Base-by-base conservation (phyloP, 2,113 vertebrate species). In the Trematocara zebra region DNA sequence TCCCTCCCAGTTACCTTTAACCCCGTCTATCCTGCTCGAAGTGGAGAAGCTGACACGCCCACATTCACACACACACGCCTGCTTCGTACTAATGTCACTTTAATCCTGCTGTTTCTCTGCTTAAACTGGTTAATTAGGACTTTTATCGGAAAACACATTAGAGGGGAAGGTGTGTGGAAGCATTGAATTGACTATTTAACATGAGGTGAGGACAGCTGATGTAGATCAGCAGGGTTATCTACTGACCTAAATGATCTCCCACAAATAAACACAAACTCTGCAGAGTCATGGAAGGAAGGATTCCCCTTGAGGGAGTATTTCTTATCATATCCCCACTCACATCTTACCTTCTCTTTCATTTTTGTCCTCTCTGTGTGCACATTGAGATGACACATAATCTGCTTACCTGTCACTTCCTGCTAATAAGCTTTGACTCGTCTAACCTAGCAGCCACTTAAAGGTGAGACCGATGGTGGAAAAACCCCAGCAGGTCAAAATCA, bases 321-420 rank as follows among this genome's bases (percentile, higher is more conserved):
- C 49, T 53, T n/a, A 17, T 82, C 23, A 52, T 59, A 20, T 42
- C 8, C 52, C 10, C 12, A 33, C 4, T 31, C 72, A 3, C 26
- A 51, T 31, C 42, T 49, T 76, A n/a, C 6, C 37, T 9, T 49
- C 9, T 42, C 8, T 26, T 37, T 83, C 14, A 11, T 1, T 59
- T 53, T 33, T 12, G 15, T 33, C 14, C 42, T 12, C 8, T 61
- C 51, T 0, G 1, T 35, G 78, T 40, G 18, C 72, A 15, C 33
- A 26, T 20, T 35, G 5, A 82, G 33, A 35, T 42, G 8, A 5
- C 78, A 57, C 74, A 76, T 94, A 91, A 94, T 94, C 94, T 88
- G 7, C 87, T 93, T 92, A 93, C 81, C 81, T 86, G 92, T 86
- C 85, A 79, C 86, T 64, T 88, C 78, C 92, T 69, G 85, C n/a